Percentiles rank a stretch among this genome's conserved stretches.
Conservation (phyloP, 2,888 invertebrate species). For the Cerastis rubricosa region DNA sequence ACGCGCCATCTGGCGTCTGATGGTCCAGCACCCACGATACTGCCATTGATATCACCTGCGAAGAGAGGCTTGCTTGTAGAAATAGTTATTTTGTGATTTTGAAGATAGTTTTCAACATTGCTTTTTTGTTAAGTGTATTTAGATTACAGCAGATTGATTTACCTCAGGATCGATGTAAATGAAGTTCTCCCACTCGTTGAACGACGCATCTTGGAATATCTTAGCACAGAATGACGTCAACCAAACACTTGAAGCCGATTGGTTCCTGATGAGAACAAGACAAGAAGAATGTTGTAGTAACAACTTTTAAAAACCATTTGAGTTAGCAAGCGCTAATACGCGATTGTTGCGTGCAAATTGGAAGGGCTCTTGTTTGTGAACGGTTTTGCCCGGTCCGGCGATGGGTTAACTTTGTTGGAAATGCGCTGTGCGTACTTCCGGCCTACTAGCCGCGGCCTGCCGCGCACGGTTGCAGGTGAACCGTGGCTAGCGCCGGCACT, state of each 20-base stretch:
- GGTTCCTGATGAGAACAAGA: conserved; percentile 91
- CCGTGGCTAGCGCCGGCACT: not conserved
- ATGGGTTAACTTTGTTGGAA: not conserved
- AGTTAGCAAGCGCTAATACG: not conserved
- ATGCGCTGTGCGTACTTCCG: not conserved
- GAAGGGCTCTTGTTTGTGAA: not conserved
- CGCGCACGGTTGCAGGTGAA: not conserved
- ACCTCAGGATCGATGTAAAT: conserved; percentile 97
- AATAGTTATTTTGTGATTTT: not conserved
- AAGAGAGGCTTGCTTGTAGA: conserved; percentile 59
- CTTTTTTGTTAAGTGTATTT: not conserved
- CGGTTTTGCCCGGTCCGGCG: not conserved
- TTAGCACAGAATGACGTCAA: conserved; percentile 97
- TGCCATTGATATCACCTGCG: conserved; percentile 94
- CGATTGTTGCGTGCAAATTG: too few relatives aligned
- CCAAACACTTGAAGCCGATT: conserved; percentile 97
- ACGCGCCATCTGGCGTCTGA: conserved; percentile 96
- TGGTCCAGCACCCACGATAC: conserved; percentile 96
- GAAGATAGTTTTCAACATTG: too few relatives aligned
- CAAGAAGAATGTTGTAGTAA: not conserved
- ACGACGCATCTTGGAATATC: conserved; percentile 97
- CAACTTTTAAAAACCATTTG: not conserved
- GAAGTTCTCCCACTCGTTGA: conserved; percentile 99
- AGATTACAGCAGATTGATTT: conserved; percentile 8
- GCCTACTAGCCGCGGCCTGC: not conserved